Evolutionary conservation across 2,888 invertebrate genomes (phyloP).

Genomic region (Cerastis leucographa): DNA sequence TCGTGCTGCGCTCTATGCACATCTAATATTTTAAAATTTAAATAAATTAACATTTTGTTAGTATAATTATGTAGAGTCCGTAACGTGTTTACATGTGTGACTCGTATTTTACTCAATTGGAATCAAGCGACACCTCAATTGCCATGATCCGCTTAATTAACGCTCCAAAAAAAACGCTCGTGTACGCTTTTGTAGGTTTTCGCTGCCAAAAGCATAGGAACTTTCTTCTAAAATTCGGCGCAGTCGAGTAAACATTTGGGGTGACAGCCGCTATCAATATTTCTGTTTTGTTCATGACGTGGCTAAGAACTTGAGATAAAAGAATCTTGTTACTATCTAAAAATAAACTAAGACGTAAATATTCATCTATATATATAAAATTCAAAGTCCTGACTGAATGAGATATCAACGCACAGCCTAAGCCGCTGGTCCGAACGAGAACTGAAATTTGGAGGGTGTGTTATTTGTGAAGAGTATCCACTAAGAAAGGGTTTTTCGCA

Average conservation of each 20-base stretch:
- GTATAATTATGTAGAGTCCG: neutral
- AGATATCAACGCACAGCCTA: no score
- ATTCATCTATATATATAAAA: neutral
- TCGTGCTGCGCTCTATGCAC: slow-evolving; percentile 16
- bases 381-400: no score
- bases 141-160: slow-evolving; percentile 17
- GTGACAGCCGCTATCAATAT: slow-evolving; percentile 30
- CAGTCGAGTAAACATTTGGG: slow-evolving; percentile 11
- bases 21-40: neutral
- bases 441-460: no score
- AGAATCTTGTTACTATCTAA: slow-evolving; percentile 21
- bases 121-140: slow-evolving; percentile 8
- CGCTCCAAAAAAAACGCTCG: neutral
- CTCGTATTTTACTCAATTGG: slow-evolving; percentile 8
- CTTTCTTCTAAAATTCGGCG: slow-evolving; percentile 2
- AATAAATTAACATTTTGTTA: slow-evolving; percentile 18
- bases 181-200: neutral
- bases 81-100: neutral
- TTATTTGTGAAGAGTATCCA: no score
- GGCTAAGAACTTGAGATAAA: slow-evolving; percentile 33
- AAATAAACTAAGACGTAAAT: slow-evolving; percentile 27
- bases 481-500: no score
- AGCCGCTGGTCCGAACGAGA: no score
- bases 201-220: neutral
- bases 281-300: slow-evolving; percentile 22